Percentiles rank a stretch among this genome's conserved stretches.
These are phyloP conservation scores for Hirtodrosophila confusa DNA, from an alignment of 2,888 invertebrate species.

Conservation along the genomic window DNA sequence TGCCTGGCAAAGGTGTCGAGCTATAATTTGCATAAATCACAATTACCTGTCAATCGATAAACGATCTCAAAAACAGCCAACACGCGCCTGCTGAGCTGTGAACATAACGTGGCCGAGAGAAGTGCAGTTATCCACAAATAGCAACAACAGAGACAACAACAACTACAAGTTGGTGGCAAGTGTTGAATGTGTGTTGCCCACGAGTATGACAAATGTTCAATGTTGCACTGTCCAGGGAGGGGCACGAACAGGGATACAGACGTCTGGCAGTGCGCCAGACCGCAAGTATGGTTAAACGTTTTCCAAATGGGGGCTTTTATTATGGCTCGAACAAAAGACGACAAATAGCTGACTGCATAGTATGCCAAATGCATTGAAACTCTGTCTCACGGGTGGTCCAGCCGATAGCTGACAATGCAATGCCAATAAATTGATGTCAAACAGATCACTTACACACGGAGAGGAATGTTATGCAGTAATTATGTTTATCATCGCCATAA, in stretches of 20 bases:
- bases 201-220: constrained; percentile 64
- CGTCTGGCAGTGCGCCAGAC: constrained; percentile 59
- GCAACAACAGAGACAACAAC: constrained; percentile 22
- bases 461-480: too few relatives aligned
- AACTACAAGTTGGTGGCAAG: constrained; percentile 45
- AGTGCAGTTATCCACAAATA: constrained; percentile 40
- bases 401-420: constrained; percentile 37
- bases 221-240: constrained; percentile 27
- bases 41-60: constrained; percentile 78
- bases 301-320: constrained; percentile 55
- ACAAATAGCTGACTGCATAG: constrained; percentile 33
- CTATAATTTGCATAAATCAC: constrained; percentile 77
- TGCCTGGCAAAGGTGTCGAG: constrained; percentile 61
- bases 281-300: constrained; percentile 62
- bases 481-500: too few relatives aligned
- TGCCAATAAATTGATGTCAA: not conserved
- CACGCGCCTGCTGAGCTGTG: constrained; percentile 38
- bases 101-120: constrained; percentile 50
- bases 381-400: constrained; percentile 43
- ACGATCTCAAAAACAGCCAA: constrained; percentile 58
- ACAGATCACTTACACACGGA: too few relatives aligned
- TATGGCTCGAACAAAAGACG: constrained; percentile 56
- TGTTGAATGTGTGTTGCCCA: constrained; percentile 41
- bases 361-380: constrained; percentile 28
- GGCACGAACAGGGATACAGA: not conserved